Evolutionary conservation across 1,140 invertebrate species (phyloP).

Genomic region (Pollicipes pollicipes): DNA sequence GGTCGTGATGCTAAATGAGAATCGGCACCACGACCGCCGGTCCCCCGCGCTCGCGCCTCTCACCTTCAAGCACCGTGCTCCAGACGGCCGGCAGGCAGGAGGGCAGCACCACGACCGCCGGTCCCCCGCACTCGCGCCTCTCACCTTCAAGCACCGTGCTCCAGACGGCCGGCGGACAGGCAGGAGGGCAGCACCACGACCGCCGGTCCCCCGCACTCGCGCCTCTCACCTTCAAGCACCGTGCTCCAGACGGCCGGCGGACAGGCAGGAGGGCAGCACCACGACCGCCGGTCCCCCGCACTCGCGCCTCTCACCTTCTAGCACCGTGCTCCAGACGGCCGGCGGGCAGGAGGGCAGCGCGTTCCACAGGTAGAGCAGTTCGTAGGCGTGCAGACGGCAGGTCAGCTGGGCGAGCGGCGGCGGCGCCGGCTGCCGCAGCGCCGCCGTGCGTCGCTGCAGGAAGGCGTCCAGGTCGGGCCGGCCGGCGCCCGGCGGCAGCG

Average conservation of each 20-base stretch:
- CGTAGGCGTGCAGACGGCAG: conserved; percentile 42
- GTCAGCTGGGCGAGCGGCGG: conserved; percentile 22
- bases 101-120: too few species aligned
- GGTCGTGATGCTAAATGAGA: too few species aligned
- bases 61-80: conserved; percentile 30
- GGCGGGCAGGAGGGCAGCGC: conserved; percentile 40
- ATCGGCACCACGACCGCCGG: not conserved
- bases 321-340: conserved; percentile 30
- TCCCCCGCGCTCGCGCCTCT: not conserved
- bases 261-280: not conserved
- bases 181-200: too few species aligned
- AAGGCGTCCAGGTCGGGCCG: not conserved
- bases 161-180: too few species aligned
- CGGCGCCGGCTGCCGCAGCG: not conserved
- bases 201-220: too few species aligned
- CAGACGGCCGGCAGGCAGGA: conserved; percentile 36
- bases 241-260: too few species aligned
- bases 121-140: too few species aligned
- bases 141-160: too few species aligned
- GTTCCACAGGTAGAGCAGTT: conserved; percentile 54
- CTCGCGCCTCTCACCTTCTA: conserved; percentile 25
- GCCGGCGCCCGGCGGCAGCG: too few species aligned
- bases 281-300: too few species aligned
- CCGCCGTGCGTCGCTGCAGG: not conserved
- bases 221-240: too few species aligned